Percentiles rank a stretch among this genome's conserved stretches.
Conservation (phyloP, 2,888 invertebrate species). For the Galerucella calmariensis region DNA sequence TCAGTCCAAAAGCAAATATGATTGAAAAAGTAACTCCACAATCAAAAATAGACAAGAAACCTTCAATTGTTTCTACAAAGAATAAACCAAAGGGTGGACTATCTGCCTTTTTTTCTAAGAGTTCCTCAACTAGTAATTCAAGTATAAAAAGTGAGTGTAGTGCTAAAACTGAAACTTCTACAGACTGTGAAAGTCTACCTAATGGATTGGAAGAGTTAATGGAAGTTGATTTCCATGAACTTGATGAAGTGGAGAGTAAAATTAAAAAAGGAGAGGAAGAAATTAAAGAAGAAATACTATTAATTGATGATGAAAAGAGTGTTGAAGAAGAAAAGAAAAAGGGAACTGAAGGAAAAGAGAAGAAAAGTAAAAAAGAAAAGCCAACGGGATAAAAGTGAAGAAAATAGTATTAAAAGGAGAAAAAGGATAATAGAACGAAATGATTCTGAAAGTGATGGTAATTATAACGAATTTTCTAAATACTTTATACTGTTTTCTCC, state of each 20-base stretch:
- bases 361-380: constrained; percentile 40
- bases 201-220: constrained; percentile 42
- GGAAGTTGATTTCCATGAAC: constrained; percentile 46
- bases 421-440: constrained; percentile 61
- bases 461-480: background rate
- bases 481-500: no score
- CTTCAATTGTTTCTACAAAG: constrained; percentile 21
- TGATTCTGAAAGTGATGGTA: constrained; percentile 60
- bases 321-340: constrained; percentile 18
- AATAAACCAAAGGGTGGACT: constrained; percentile 39
- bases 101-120: constrained; percentile 40
- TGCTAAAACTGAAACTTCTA: constrained; percentile 26
- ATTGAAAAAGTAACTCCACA: constrained; percentile 62
- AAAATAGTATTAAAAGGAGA: constrained; percentile 52
- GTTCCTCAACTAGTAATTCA: constrained; percentile 23
- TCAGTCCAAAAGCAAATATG: constrained; percentile 61
- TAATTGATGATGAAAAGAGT: background rate
- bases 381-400: constrained; percentile 47
- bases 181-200: constrained; percentile 12
- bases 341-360: constrained; percentile 41
- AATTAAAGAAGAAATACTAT: constrained; percentile 9
- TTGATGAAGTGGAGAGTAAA: constrained; percentile 51
- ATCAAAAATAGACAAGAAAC: constrained; percentile 25
- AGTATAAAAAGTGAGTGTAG: constrained; percentile 35
- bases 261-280: background rate